These are phyloP conservation scores for Catharus minimus DNA, from an alignment of 2,113 vertebrate species.

Conservation along the genomic window DNA sequence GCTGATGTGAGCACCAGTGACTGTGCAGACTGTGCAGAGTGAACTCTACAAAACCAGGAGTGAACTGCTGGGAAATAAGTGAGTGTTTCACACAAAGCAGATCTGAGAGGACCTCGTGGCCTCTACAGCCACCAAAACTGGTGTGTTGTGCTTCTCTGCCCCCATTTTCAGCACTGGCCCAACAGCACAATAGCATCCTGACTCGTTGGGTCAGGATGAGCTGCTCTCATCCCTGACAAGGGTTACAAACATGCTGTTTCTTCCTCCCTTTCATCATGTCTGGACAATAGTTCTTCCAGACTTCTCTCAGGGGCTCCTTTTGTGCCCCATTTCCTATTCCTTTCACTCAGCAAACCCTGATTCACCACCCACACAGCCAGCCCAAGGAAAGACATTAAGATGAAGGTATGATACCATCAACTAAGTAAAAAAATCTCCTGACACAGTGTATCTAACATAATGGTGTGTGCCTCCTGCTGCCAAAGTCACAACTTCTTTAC, in stretches of 20 bases:
- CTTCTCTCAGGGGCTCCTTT: not conserved
- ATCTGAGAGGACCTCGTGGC: not conserved
- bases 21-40: not conserved
- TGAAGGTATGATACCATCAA: not conserved
- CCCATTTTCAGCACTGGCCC: not conserved
- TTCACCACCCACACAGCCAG: not conserved
- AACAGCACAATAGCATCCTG: not conserved
- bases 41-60: not conserved
- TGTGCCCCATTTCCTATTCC: not conserved
- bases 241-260: not conserved
- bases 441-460: not conserved
- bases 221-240: not conserved
- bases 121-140: not conserved
- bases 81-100: fast-evolving
- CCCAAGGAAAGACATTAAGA: not conserved
- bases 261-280: not conserved
- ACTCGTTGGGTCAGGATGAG: not conserved
- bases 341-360: not conserved
- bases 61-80: not conserved
- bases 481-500: not conserved
- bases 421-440: not conserved
- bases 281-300: not conserved
- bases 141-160: not conserved
- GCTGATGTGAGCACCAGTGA: not conserved
- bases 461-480: not conserved